Percentiles rank a stretch among this genome's conserved stretches.
These are phyloP conservation scores for Galbula dea DNA, from an alignment of 2,113 vertebrate genomes.

Conservation along the genomic window DNA sequence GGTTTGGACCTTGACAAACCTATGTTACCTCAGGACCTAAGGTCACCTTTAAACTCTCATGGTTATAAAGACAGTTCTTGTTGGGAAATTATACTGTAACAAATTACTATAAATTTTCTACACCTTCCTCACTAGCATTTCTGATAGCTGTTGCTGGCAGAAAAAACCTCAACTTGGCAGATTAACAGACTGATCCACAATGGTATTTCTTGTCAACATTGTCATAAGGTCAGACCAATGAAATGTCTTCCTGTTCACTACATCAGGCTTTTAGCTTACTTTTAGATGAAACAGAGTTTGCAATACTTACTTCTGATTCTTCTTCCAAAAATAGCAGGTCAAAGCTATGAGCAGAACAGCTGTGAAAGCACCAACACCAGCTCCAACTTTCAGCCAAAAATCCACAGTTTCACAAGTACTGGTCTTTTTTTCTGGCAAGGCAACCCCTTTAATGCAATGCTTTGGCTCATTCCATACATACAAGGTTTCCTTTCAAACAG, in stretches of 20 bases:
- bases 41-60: not conserved
- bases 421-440: constrained; percentile 85
- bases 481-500: constrained; percentile 80
- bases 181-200: not conserved
- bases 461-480: constrained; percentile 94
- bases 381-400: constrained; percentile 90
- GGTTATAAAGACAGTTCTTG: not conserved
- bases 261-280: not conserved
- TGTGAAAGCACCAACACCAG: constrained; percentile 83
- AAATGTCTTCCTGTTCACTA: not conserved
- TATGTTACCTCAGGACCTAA: not conserved
- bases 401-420: constrained; percentile 87
- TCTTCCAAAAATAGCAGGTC: constrained; percentile 98
- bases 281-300: not conserved
- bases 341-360: constrained; percentile 87
- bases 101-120: not conserved
- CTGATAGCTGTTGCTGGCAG: not conserved
- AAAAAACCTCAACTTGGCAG: not conserved
- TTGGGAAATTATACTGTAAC: not conserved
- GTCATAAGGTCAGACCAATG: not conserved
- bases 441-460: constrained; percentile 86
- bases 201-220: not conserved
- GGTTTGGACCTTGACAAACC: not conserved
- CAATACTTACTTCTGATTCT: constrained; percentile 89
- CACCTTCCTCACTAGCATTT: not conserved